Evolutionary conservation across 2,888 invertebrate species (phyloP), one percentile per base, ranked within the genome.

Genomic region (Ephialtes manifestator): DNA sequence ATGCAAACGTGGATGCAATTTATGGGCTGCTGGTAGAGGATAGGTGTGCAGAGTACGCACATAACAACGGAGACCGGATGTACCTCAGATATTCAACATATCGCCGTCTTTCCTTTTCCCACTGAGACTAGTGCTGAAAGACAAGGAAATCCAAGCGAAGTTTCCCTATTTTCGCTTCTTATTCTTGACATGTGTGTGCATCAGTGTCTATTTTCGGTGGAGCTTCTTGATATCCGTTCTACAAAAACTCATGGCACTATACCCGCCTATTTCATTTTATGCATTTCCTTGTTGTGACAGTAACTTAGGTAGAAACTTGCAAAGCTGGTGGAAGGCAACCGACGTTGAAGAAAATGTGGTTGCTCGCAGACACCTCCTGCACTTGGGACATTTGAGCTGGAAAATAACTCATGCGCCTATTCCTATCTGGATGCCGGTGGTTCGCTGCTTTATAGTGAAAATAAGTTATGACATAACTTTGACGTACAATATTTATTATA

Each of bases 1-100:
- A 43, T 67, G 72, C 46, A 71, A 78, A 78, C 63, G 81, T 51
- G 70, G 31, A 48, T 74, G 55, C 55, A 85, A 81, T 85, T 85
- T 85, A 85, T 75, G 78, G 70, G 46, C 83, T 74, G 65, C 31
- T 10, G 39, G 53, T 24, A 48, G 74, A 71, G 58, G 48, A 72
- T 75, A 51, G 24, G 74, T 55, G 67, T 35, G 65, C 70, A 76
- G 35, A 53, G 48, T 63, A 28, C 55, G 35, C 35, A 43, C 67
- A 63, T 48, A 85, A 55, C 51, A 31, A 35, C 72, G 60, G 28
- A 67, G 71, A 84, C 84, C 77, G 71, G 76, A 77, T 81, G 74
- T 75, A 70, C 63, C 63, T 67, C 72, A 67, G 72, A 39, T 65
- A 76, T 53, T 72, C 72, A 53, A 63, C 70, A 72, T 84, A 81